phyloP scores from a whole-genome alignment of 1,140 invertebrate species.

The Metopolophium dirhodum region DNA sequence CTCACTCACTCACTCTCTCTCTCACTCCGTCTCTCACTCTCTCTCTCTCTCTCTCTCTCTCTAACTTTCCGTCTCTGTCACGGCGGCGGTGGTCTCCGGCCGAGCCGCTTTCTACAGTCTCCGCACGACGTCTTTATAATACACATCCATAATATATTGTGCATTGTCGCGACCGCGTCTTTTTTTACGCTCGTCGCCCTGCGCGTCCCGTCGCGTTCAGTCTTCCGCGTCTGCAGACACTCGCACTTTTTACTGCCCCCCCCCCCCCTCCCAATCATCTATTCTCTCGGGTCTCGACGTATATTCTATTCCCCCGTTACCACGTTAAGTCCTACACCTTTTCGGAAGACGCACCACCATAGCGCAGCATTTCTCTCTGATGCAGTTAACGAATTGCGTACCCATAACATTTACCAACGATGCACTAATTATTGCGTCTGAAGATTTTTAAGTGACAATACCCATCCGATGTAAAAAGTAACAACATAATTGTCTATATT shows the following conservation, averaged over 20 bases:
- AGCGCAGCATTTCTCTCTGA: background rate
- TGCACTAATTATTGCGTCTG: background rate
- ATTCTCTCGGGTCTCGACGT: no score
- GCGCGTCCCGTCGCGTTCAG: slow-evolving; percentile 23
- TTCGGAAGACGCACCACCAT: background rate
- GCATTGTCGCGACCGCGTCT: background rate
- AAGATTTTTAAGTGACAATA: background rate
- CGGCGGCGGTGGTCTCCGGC: background rate
- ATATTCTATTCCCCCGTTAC: background rate
- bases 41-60: background rate
- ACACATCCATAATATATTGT: background rate
- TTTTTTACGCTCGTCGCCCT: background rate
- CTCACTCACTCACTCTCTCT: background rate
- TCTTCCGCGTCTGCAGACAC: slow-evolving; percentile 44
- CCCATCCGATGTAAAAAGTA: no score
- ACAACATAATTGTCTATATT: background rate
- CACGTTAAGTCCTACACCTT: background rate
- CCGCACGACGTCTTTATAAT: slow-evolving; percentile 43
- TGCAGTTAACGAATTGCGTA: background rate
- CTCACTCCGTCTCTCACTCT: background rate
- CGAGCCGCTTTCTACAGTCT: slow-evolving; percentile 39
- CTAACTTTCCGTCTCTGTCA: background rate
- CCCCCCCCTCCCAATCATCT: background rate
- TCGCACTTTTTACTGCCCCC: slow-evolving; percentile 32
- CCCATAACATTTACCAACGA: background rate